These are phyloP conservation scores for Sphaeramia orbicularis DNA, from an alignment of 2,797 vertebrate species.

Conservation along the genomic window DNA sequence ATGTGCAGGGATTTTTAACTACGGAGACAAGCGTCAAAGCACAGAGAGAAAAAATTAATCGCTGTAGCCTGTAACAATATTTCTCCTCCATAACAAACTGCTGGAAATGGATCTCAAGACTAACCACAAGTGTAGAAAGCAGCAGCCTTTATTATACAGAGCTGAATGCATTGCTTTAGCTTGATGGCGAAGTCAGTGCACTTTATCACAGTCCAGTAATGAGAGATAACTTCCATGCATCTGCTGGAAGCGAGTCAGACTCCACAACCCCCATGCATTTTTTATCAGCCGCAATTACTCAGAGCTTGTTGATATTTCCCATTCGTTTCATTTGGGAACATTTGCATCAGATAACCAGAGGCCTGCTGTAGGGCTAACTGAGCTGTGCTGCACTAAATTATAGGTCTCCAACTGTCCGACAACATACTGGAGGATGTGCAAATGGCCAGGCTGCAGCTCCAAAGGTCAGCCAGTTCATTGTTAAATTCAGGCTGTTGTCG, in stretches of 20 bases:
- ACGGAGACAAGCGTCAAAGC: conserved; percentile 65
- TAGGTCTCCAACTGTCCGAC: conserved; percentile 63
- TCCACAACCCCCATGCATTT: conserved; percentile 74
- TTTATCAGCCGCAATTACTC: conserved; percentile 82
- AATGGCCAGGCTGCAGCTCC: conserved; percentile 49
- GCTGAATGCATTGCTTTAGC: conserved; percentile 63
- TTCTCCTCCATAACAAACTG: conserved; percentile 72
- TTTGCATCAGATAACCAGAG: conserved; percentile 80
- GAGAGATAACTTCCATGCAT: conserved; percentile 78
- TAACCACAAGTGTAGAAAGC: conserved; percentile 45
- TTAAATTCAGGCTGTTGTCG: conserved; percentile 39
- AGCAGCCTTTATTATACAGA: conserved; percentile 75
- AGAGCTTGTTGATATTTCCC: conserved; percentile 80
- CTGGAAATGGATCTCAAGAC: conserved; percentile 62
- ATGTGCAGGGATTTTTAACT: conserved; percentile 64
- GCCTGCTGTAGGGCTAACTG: conserved; percentile 78
- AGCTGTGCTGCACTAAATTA: conserved; percentile 64
- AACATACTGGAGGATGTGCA: conserved; percentile 58
- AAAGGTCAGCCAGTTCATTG: conserved; percentile 57
- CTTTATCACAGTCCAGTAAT: conserved; percentile 82
- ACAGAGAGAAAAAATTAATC: conserved; percentile 70
- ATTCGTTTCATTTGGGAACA: conserved; percentile 80
- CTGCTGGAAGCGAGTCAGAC: conserved; percentile 55
- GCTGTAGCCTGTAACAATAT: conserved; percentile 70
- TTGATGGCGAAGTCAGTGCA: conserved; percentile 53